These are phyloP conservation scores for Phalanger gymnotis DNA, from an alignment of 2,797 vertebrate genomes.

Conservation along the genomic window DNA sequence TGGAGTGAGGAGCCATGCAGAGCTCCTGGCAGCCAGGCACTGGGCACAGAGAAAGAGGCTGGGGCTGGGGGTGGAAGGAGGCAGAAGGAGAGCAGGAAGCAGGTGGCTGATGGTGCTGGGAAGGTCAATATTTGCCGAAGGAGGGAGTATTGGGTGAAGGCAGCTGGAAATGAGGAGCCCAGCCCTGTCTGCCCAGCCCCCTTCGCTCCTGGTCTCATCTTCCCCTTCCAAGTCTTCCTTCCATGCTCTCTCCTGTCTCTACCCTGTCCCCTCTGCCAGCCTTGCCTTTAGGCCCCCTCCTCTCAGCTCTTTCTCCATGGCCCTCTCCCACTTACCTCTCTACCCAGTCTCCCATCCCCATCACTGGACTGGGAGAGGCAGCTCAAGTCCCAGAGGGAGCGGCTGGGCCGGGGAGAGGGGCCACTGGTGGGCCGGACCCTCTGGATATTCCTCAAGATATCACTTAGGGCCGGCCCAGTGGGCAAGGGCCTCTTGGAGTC, in stretches of 20 bases:
- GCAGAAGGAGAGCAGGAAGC: conserved; percentile 6
- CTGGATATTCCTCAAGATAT: conserved; percentile 75
- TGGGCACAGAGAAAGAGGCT: no score
- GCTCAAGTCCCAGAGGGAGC: conserved; percentile 84
- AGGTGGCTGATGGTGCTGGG: neutral
- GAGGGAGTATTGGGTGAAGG: conserved; percentile 69
- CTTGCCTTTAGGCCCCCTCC: no score
- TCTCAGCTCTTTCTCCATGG: neutral
- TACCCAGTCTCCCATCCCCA: conserved; percentile 54
- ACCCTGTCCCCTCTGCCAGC: neutral
- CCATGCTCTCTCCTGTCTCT: neutral
- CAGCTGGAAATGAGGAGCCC: neutral
- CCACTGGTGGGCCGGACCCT: conserved; percentile 56
- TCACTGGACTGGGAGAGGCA: conserved; percentile 81
- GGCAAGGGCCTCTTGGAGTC: neutral
- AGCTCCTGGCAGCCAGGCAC: no score
- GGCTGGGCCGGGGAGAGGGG: conserved; percentile 72
- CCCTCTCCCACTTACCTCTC: neutral
- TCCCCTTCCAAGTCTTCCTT: neutral
- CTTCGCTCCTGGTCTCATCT: neutral
- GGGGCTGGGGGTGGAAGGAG: no score
- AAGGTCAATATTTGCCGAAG: conserved; percentile 83
- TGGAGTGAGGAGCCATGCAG: neutral
- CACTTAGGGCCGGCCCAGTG: conserved; percentile 74
- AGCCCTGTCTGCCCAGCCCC: neutral